Evolutionary conservation across 2,797 vertebrate species (phyloP).

Genomic region (Pseudochirops corinnae): DNA sequence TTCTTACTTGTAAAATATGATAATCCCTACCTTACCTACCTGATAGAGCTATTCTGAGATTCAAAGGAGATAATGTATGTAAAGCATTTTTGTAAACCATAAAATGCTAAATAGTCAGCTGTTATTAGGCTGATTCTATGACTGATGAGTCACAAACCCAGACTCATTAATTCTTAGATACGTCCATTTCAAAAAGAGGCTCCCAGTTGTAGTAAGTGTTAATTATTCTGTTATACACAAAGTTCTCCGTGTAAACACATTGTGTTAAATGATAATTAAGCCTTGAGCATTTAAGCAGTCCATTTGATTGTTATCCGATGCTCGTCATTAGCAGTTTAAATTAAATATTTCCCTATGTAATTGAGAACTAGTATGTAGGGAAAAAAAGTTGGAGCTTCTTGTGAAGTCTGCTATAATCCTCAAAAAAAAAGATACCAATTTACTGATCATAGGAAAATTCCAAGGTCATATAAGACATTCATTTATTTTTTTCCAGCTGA

Average conservation of each 20-base stretch:
- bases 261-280: slow-evolving; percentile 42
- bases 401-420: not conserved
- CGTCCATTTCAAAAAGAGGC: not conserved
- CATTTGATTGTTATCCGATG: slow-evolving; percentile 45
- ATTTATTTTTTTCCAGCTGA: not conserved
- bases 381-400: slow-evolving; percentile 40
- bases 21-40: not conserved
- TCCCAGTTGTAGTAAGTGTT: slow-evolving; percentile 23
- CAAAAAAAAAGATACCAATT: not conserved
- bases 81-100: not conserved
- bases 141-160: not conserved
- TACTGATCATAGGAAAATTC: not conserved
- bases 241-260: slow-evolving; percentile 36
- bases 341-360: slow-evolving; percentile 60
- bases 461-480: not conserved
- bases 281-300: slow-evolving; percentile 15
- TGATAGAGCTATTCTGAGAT: not conserved
- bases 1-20: not conserved
- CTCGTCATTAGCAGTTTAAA: slow-evolving; percentile 60
- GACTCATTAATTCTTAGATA: slow-evolving; percentile 52
- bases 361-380: slow-evolving; percentile 41
- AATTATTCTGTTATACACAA: slow-evolving; percentile 39
- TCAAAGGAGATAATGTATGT: not conserved
- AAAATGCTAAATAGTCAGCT: not conserved
- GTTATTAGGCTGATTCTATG: not conserved